These are phyloP conservation scores for Erpornis zantholeuca DNA, from an alignment of 2,113 vertebrate genomes.

Conservation along the genomic window DNA sequence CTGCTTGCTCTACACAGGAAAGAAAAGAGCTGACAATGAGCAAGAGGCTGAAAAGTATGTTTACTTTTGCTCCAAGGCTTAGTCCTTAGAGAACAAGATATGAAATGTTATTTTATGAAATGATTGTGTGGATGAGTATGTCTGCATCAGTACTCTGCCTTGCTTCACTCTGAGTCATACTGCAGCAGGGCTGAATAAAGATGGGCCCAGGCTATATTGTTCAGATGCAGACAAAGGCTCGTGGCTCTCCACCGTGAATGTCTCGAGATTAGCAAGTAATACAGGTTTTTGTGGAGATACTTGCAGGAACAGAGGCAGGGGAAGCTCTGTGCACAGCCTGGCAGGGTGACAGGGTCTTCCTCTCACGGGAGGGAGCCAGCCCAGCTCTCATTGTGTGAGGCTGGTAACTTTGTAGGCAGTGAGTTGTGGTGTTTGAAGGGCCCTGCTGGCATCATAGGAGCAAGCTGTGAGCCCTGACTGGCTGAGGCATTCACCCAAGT, in stretches of 20 bases:
- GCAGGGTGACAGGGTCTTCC: neutral
- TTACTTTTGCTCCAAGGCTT: conserved; percentile 1
- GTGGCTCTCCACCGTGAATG: neutral
- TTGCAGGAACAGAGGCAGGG: neutral
- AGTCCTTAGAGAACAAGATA: neutral
- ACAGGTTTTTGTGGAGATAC: neutral
- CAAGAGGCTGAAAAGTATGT: neutral
- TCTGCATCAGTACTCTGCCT: neutral
- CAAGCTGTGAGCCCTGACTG: neutral
- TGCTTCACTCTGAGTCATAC: conserved; percentile 3
- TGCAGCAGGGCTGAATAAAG: neutral
- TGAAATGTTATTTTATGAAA: neutral
- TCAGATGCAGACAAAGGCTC: neutral
- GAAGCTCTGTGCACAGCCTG: neutral
- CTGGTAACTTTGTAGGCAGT: fast-evolving
- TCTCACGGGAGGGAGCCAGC: neutral
- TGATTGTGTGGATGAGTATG: neutral
- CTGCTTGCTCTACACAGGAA: neutral
- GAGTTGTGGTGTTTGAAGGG: neutral
- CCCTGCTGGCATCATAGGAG: neutral
- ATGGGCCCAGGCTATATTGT: neutral
- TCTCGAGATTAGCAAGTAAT: neutral
- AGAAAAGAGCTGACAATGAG: neutral
- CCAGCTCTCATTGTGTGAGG: neutral
- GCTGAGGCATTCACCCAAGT: fast-evolving